These are phyloP conservation scores for Characodon lateralis DNA, from an alignment of 2,797 vertebrate genomes.

Conservation along the genomic window DNA sequence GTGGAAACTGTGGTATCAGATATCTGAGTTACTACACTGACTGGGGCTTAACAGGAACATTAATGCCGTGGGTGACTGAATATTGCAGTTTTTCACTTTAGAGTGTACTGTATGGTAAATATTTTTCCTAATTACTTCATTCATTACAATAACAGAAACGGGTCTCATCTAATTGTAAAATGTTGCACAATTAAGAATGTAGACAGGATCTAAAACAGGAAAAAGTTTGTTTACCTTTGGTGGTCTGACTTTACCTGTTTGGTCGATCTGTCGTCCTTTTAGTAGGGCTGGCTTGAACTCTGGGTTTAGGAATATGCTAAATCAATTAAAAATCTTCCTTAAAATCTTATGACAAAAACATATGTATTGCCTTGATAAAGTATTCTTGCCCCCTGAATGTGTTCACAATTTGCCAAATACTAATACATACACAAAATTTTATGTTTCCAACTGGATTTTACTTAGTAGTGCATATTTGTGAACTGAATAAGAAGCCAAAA, in stretches of 20 bases:
- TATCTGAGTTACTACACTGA: neutral
- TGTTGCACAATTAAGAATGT: neutral
- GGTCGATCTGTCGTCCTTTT: neutral
- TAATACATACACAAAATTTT: neutral
- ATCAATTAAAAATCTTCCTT: neutral
- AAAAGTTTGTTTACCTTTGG: neutral
- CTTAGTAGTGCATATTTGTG: neutral
- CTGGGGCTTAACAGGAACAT: neutral
- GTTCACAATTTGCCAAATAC: neutral
- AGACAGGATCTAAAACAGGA: neutral
- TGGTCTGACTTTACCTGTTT: neutral
- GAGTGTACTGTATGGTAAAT: neutral
- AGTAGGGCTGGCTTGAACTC: no score
- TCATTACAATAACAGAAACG: neutral
- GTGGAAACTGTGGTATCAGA: slow-evolving; percentile 4
- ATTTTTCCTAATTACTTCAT: neutral
- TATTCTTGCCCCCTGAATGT: neutral
- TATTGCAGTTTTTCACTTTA: neutral
- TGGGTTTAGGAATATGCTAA: neutral
- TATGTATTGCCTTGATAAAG: neutral
- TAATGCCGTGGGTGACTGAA: slow-evolving; percentile 4
- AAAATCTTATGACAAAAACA: neutral
- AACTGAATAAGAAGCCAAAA: neutral
- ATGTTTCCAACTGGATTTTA: neutral
- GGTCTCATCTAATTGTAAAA: neutral